These are phyloP conservation scores for Pollenia griseotomentosa DNA, from an alignment of 2,888 invertebrate species.

Conservation along the genomic window DNA sequence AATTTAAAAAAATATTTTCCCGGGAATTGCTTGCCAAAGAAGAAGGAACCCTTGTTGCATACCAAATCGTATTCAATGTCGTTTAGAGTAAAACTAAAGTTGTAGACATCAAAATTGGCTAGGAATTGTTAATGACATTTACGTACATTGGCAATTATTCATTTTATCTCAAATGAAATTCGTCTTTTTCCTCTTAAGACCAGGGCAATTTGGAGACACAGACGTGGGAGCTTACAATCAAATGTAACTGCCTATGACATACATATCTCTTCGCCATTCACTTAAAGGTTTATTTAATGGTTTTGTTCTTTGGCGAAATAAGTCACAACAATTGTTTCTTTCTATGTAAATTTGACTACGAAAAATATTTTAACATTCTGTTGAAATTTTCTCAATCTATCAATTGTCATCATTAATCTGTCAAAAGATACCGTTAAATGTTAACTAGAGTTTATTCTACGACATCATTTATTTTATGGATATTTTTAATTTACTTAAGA, in stretches of 20 bases:
- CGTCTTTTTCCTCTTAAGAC: conserved; percentile 10
- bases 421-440: conserved; percentile 27
- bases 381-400: conserved; percentile 53
- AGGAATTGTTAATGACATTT: conserved; percentile 53
- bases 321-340: conserved; percentile 27
- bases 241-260: not conserved
- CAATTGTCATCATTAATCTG: conserved; percentile 61
- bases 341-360: conserved; percentile 21
- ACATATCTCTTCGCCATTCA: not conserved
- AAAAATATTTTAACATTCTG: conserved; percentile 19
- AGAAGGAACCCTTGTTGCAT: no score
- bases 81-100: conserved; percentile 17
- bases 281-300: conserved; percentile 8
- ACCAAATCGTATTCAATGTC: not conserved
- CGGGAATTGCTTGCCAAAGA: no score
- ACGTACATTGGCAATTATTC: conserved; percentile 65
- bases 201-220: conserved; percentile 25
- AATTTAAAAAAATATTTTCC: no score
- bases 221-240: conserved; percentile 39
- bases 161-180: conserved; percentile 47
- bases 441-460: not conserved
- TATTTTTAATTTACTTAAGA: conserved; percentile 13
- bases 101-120: conserved; percentile 27
- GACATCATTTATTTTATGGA: not conserved
- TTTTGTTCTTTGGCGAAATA: conserved; percentile 25